Evolutionary conservation across 2,888 invertebrate species (phyloP).

Genomic region (Callimorpha dominula): DNA sequence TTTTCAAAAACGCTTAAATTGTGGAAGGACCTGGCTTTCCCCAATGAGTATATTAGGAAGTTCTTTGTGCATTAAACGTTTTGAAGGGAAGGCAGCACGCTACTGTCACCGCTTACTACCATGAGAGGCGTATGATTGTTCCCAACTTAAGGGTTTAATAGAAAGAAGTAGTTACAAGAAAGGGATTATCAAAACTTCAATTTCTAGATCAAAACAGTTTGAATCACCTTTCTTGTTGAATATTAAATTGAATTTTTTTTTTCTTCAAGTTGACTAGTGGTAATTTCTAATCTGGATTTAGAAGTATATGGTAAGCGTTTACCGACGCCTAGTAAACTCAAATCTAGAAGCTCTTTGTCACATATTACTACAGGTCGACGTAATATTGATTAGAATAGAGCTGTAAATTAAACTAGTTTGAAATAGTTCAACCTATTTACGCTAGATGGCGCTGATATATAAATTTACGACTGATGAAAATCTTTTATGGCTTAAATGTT

Average conservation of each 20-base stretch:
- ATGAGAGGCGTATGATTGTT: not conserved
- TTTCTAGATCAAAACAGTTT: constrained; percentile 69
- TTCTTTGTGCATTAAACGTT: too few species aligned
- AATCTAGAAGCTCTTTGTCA: not conserved
- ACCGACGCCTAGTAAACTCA: too few species aligned
- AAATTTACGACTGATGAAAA: not conserved
- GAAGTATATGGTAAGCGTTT: not conserved
- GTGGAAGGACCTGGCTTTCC: too few species aligned
- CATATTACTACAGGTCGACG: not conserved
- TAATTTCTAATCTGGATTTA: not conserved
- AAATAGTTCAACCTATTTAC: not conserved
- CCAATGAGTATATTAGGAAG: too few species aligned
- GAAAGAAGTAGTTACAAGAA: constrained; percentile 54
- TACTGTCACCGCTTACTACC: not conserved
- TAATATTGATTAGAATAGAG: not conserved
- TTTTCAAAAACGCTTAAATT: too few species aligned
- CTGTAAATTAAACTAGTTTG: not conserved
- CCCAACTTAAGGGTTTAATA: not conserved
- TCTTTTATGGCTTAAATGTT: too few species aligned
- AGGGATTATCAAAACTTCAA: constrained; percentile 68
- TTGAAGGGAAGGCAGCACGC: too few species aligned
- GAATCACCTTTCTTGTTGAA: constrained; percentile 65
- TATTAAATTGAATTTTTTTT: constrained; percentile 1
- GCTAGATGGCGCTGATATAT: not conserved
- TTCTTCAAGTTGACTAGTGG: not conserved